phyloP scores from a whole-genome alignment of 2,888 invertebrate species.

The Orgyia antiqua region DNA sequence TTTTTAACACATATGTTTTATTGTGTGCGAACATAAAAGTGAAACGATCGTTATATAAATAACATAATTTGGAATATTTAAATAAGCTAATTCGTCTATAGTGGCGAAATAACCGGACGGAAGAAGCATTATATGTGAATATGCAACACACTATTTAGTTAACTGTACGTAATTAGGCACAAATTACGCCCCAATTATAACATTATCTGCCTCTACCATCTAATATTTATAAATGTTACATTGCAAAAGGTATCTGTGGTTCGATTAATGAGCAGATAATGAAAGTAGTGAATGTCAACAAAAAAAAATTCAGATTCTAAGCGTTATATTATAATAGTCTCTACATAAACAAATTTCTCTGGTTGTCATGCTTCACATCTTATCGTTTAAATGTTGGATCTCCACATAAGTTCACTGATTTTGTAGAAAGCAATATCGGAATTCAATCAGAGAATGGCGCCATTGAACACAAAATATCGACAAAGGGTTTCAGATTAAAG shows the following conservation, averaged over 20 bases:
- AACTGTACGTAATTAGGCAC: slow-evolving; percentile 5
- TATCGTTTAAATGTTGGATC: too few relatives aligned
- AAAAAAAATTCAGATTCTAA: too few relatives aligned
- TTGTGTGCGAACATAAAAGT: slow-evolving; percentile 19
- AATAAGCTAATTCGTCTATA: slow-evolving; percentile 4
- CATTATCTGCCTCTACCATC: slow-evolving; percentile 6
- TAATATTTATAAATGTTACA: too few relatives aligned
- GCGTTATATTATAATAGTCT: too few relatives aligned
- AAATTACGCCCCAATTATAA: slow-evolving; percentile 1
- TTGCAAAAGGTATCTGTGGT: too few relatives aligned
- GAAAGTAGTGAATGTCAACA: too few relatives aligned
- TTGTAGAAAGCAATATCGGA: slow-evolving; percentile 26
- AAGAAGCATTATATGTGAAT: too few relatives aligned
- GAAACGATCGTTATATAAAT: slow-evolving; percentile 26
- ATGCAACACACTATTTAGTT: slow-evolving; percentile 7
- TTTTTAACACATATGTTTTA: slow-evolving; percentile 15
- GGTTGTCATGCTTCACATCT: too few relatives aligned
- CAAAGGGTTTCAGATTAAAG: slow-evolving; percentile 48
- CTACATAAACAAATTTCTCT: too few relatives aligned
- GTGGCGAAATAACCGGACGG: slow-evolving; percentile 8
- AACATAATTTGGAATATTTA: slow-evolving; percentile 10
- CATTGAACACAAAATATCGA: slow-evolving; percentile 33
- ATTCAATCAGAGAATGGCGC: slow-evolving; percentile 34
- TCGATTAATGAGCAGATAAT: too few relatives aligned
- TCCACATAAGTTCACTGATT: slow-evolving; percentile 12